phyloP scores from a whole-genome alignment of 2,113 vertebrate species.

The Emydocephalus ijimae region DNA sequence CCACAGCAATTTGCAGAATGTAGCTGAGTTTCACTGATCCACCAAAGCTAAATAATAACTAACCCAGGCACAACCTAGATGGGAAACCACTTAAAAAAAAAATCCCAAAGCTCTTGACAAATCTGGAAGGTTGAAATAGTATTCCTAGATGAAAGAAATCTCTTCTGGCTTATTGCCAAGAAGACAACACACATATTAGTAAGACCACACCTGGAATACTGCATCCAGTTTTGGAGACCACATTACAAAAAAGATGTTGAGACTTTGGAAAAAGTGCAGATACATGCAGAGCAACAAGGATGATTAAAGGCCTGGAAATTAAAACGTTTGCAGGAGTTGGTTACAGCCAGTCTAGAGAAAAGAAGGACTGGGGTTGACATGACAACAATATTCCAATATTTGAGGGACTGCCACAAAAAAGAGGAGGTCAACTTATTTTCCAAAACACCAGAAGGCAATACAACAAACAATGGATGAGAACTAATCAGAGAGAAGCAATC shows the following conservation, averaged over 20 bases:
- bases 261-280: not conserved
- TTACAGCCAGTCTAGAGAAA: not conserved
- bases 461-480: too few relatives aligned
- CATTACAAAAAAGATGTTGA: not conserved
- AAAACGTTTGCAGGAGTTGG: not conserved
- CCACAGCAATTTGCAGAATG: not conserved
- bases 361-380: not conserved
- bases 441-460: too few relatives aligned
- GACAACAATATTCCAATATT: not conserved
- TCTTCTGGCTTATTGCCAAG: not conserved
- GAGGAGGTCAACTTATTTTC: too few relatives aligned
- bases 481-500: too few relatives aligned
- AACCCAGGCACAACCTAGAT: not conserved
- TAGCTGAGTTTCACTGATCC: not conserved
- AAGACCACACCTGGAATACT: not conserved
- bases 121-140: not conserved
- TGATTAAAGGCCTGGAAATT: not conserved
- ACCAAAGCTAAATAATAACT: not conserved
- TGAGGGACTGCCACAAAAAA: not conserved
- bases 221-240: not conserved
- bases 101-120: not conserved
- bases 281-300: not conserved
- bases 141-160: not conserved
- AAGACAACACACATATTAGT: not conserved
- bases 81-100: not conserved